Conservation (phyloP, 2,888 invertebrate species). For the Stenodema calcarata region DNA sequence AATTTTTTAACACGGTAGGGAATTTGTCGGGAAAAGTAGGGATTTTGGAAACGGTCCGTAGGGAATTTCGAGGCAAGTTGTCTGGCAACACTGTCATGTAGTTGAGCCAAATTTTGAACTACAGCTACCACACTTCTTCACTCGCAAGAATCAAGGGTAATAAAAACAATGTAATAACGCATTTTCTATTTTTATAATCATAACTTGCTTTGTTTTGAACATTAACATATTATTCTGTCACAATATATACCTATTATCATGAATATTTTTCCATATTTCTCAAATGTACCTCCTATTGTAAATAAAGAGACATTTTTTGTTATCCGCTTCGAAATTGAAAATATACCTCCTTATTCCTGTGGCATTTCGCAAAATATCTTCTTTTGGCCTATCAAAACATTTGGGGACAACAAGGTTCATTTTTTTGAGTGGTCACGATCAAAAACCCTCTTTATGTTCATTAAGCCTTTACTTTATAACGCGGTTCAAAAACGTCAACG, state of each 20-base stretch:
- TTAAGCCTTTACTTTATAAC: not conserved
- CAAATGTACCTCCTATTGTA: not conserved
- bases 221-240: slow-evolving; percentile 28
- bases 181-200: slow-evolving; percentile 30
- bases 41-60: too few species aligned
- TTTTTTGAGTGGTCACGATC: not conserved
- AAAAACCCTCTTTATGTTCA: not conserved
- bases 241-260: slow-evolving; percentile 25
- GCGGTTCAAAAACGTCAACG: not conserved
- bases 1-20: too few species aligned
- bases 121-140: too few species aligned
- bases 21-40: too few species aligned
- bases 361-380: slow-evolving; percentile 32
- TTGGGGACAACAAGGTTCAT: not conserved
- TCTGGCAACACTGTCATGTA: too few species aligned
- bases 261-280: slow-evolving; percentile 12
- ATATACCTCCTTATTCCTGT: slow-evolving; percentile 20
- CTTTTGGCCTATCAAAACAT: not conserved
- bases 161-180: not conserved
- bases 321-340: slow-evolving; percentile 26
- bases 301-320: not conserved
- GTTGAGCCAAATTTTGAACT: too few species aligned
- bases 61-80: too few species aligned
- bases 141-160: not conserved
- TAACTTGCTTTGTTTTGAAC: slow-evolving; percentile 24